Base-by-base conservation (phyloP, 2,113 vertebrate species). In the Fukomys damarensis region DNA sequence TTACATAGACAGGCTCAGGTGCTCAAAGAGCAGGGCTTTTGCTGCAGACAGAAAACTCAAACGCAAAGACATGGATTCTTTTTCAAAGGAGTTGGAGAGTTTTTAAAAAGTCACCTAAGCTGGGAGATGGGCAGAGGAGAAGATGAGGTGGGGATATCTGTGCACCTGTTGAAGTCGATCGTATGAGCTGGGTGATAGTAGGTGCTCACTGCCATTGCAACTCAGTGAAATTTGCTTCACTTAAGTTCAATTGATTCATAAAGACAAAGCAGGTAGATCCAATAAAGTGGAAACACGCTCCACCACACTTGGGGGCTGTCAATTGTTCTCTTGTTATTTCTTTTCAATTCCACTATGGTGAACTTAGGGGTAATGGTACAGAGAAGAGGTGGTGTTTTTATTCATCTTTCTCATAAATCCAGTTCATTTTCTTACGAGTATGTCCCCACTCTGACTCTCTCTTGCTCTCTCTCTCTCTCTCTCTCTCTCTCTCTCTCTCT, bases 191-290 rank as follows among this genome's bases (percentile, higher is more conserved):
- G 2, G 9, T 3, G 35, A 16, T 2, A 20, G 82, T 11, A 54
- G 32, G 12, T 35, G 1, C 28, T 16, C 13, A 14, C 32, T 32
- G 3, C 28, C 0, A 0, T 0, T 32, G 20, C 41, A 3, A 9
- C 13, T 35, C 13, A 13, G 38, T 22, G 10, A 52, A n/a, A 19
- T 22, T 0, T 2, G 49, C 68, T 19, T 87, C 85, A 5, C 13
- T 14, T 1, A 2, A 11, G 28, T 43, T 58, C 38, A 3, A 0
- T 5, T 41, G 20, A 49, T 12, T 46, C 14, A 17, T 1, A 61
- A 19, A 43, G 58, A 80, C 22, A 35, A 66, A 68, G 12, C 46
- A 32, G 35, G 3, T 20, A 43, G 54, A 54, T 5, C 3, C 10
- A 38, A 35, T 0, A 22, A 19, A 32, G 79, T 5, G 66, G 24